These are phyloP conservation scores for Dryomyza anilis DNA, from an alignment of 2,888 invertebrate species.

Conservation along the genomic window DNA sequence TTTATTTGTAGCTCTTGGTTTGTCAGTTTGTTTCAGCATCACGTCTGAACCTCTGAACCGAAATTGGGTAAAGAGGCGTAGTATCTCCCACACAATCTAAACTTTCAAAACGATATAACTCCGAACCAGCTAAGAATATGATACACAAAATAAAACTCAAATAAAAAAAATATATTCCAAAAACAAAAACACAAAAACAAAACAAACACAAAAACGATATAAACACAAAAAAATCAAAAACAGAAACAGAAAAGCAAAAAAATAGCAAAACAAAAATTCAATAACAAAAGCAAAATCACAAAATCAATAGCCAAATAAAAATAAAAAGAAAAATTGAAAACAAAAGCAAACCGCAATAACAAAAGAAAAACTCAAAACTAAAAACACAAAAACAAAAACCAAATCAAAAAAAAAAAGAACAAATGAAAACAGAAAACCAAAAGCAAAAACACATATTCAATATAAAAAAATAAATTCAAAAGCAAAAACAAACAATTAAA, in stretches of 20 bases:
- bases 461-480: too few species aligned
- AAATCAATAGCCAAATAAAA: slow-evolving; percentile 11
- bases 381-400: not conserved
- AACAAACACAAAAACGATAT: not conserved
- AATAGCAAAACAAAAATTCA: slow-evolving; percentile 13
- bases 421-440: too few species aligned
- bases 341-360: too few species aligned
- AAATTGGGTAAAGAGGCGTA: too few species aligned
- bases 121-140: not conserved
- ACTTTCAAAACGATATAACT: not conserved
- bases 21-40: too few species aligned
- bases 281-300: not conserved
- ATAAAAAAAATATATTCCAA: not conserved
- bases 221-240: not conserved
- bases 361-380: not conserved
- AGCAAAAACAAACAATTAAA: too few species aligned
- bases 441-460: too few species aligned
- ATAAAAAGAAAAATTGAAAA: too few species aligned
- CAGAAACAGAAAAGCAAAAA: not conserved
- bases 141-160: not conserved
- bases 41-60: too few species aligned
- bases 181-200: not conserved
- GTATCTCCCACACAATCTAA: too few species aligned
- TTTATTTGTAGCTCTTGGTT: too few species aligned
- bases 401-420: not conserved